These are phyloP conservation scores for Anthopleura xanthogrammica DNA, from an alignment of 92 coral and sea anemone genomes.

Conservation along the genomic window DNA sequence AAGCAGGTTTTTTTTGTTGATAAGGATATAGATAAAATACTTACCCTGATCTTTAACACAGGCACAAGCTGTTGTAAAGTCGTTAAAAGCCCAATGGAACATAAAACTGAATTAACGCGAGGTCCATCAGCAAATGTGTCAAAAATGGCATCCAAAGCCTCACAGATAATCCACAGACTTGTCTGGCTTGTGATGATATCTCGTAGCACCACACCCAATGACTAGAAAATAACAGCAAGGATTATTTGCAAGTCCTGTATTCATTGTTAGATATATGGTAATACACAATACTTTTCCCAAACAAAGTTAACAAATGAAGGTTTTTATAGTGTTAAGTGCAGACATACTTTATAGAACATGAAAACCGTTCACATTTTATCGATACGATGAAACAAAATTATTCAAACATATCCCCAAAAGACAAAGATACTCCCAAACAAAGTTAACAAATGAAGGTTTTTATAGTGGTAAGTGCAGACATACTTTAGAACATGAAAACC, in stretches of 20 bases:
- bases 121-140: conserved; percentile 98
- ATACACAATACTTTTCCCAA: too few relatives aligned
- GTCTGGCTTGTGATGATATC: conserved; percentile 68
- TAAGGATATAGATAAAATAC: neutral
- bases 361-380: too few relatives aligned
- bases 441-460: too few relatives aligned
- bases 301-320: too few relatives aligned
- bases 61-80: conserved; percentile 74
- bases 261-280: neutral
- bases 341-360: too few relatives aligned
- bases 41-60: conserved; percentile 78
- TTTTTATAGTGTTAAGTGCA: too few relatives aligned
- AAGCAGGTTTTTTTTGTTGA: too few relatives aligned
- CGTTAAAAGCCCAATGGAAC: conserved; percentile 61
- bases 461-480: too few relatives aligned
- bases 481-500: too few relatives aligned
- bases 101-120: conserved; percentile 73
- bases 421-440: too few relatives aligned
- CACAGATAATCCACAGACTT: conserved; percentile 89
- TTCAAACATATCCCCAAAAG: too few relatives aligned
- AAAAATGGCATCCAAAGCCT: conserved; percentile 91
- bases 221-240: conserved; percentile 40
- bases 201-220: conserved; percentile 82
- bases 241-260: neutral
- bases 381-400: too few relatives aligned